Evolutionary conservation across 1,140 invertebrate species (phyloP).

Genomic region (Nasonia vitripennis): DNA sequence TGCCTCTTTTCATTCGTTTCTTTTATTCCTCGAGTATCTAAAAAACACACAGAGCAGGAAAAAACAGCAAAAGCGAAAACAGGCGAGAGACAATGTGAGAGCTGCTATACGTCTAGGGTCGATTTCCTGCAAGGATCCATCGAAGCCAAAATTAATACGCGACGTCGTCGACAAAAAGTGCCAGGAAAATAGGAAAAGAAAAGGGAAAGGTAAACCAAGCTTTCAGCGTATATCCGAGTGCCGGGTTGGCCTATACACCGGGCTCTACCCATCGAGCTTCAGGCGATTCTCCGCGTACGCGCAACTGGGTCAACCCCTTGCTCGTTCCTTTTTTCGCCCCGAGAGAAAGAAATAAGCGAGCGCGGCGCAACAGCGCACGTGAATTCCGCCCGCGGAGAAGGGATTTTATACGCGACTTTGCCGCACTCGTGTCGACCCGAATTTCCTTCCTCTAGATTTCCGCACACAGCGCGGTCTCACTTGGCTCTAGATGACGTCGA

Average conservation of each 20-base stretch:
- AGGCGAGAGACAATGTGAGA: background rate
- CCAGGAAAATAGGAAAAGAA: background rate
- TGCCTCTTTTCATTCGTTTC: too few relatives aligned
- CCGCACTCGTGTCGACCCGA: too few relatives aligned
- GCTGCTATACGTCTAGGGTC: background rate
- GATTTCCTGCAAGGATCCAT: background rate
- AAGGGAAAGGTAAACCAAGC: background rate
- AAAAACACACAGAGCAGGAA: background rate
- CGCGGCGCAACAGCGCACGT: background rate
- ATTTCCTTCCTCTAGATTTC: too few relatives aligned
- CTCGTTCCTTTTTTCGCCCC: background rate
- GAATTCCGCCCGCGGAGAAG: too few relatives aligned
- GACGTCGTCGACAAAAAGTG: background rate
- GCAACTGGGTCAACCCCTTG: conserved; percentile 7
- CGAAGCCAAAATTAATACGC: background rate
- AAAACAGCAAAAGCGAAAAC: background rate
- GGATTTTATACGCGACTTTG: too few relatives aligned
- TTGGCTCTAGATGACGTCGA: too few relatives aligned
- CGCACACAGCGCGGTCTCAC: too few relatives aligned
- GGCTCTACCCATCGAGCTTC: background rate
- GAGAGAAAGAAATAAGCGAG: background rate
- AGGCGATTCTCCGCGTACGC: background rate
- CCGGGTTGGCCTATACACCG: background rate
- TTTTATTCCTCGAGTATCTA: background rate
- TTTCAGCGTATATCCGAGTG: background rate